Base-by-base conservation (phyloP, 2,888 invertebrate species). In the Cybosia mesomella region DNA sequence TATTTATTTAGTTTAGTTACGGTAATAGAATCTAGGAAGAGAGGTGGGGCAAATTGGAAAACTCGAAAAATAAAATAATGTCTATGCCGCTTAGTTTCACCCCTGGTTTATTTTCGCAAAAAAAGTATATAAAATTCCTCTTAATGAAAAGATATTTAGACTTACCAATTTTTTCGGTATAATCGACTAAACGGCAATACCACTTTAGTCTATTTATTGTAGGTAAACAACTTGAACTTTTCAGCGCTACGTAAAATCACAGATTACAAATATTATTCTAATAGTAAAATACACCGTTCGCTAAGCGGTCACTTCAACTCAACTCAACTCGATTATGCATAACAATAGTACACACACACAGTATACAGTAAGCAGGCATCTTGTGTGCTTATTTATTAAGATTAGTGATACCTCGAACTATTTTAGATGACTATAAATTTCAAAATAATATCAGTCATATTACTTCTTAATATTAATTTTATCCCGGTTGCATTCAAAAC, bases 1-100 rank as follows among this genome's bases (percentile, higher is more conserved):
- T 64, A 65, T 63, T 24, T 58, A 58, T 58, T 53, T 10, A 49
- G 58, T 65, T 57, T 22, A 49, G 58, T 58, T 61, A 62, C 21
- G 15, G 34, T 34, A n/a, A 62, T 53, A 21, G 32, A 61, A 53
- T 21, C n/a, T 32, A 15, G 36, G 22, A 36, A 9, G 22, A 9
- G 22, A 22, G 58, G 9, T 49, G 8, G 49, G 9, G n/a, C n/a
- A n/a, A 49, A n/a, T n/a, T 49, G n/a, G n/a, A 49, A 49, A 18
- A 43, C 24, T 21, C 21, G 2, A 15, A n/a, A 18, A n/a, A 8
- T 18, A 7, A 43, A 49, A 49, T n/a, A 49, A 0, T 49, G 9
- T n/a, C 8, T 39, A 0, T 39, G 15, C n/a, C 18, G 18, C 4
- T 0, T 39, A 15, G 15, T 13, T 7, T 36, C 3, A 36, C 11